phyloP scores from a whole-genome alignment of 2,797 vertebrate species.

The Spinus olivaceus region DNA sequence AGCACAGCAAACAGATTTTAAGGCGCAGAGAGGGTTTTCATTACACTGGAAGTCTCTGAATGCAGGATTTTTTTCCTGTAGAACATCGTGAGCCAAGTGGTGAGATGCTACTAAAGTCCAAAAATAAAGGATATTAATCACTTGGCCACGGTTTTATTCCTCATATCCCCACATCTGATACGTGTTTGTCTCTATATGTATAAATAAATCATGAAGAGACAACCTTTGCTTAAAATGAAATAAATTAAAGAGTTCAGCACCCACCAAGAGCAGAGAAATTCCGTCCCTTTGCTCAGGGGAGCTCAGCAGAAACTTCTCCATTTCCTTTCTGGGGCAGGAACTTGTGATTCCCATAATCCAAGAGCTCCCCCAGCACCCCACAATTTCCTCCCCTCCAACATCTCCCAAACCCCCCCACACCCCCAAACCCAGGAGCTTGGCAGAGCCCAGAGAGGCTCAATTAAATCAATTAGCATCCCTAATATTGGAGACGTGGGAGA shows the following conservation, averaged over 20 bases:
- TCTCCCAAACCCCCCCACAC: neutral
- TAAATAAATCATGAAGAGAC: neutral
- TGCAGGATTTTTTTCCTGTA: neutral
- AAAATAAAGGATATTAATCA: neutral
- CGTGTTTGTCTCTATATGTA: rapidly evolving
- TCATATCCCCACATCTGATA: neutral
- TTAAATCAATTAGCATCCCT: slow-evolving; percentile 58
- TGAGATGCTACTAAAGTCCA: rapidly evolving
- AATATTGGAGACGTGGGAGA: slow-evolving; percentile 15
- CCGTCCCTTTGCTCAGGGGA: rapidly evolving
- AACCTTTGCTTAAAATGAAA: neutral
- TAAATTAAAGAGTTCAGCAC: neutral
- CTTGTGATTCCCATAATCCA: rapidly evolving
- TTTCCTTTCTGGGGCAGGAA: neutral
- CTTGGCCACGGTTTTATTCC: neutral
- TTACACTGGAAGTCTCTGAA: neutral
- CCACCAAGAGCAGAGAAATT: neutral
- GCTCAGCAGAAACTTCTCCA: neutral
- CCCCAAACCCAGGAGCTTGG: neutral
- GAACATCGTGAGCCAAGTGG: neutral
- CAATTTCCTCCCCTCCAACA: neutral
- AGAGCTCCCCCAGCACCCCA: neutral
- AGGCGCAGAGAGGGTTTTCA: neutral
- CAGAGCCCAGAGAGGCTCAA: neutral
- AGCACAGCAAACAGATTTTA: neutral